Evolutionary conservation across 2,113 vertebrate genomes (phyloP), one percentile per base, ranked within the genome.

Genomic region (Paramisgurnus dabryanus): DNA sequence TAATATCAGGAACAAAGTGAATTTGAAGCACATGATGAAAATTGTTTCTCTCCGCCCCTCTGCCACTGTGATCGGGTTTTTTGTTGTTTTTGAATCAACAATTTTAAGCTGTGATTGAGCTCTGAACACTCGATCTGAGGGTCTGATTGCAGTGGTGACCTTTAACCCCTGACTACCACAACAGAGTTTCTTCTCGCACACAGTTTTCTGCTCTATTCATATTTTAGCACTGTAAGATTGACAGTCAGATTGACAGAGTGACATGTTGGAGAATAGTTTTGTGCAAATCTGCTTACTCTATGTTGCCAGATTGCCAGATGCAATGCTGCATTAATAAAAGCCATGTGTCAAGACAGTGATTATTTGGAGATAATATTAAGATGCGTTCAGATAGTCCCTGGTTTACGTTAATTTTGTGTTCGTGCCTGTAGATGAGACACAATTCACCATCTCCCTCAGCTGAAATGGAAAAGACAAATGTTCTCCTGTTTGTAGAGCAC

Each of bases 101-200:
- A 12, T 18, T 49, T 65, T 40, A 22, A 41, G 34, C 61, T 55
- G 67, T 58, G 17, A 58, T 65, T 67, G n/a, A 4, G 8, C 45
- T 47, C 63, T 60, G 76, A 27, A 49, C 66, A 84, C 86, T 80
- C 85, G 68, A 85, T 87, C 68, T 76, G 64, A 76, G 84, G 84
- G 70, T 84, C 80, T 82, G 50, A 49, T 76, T n/a, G 6, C 80
- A n/a, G 55, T 61, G 64, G 75, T 73, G 34, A 43, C 10, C 71
- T 75, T 34, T 55, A 63, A 84, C 85, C 45, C 60, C 79, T 82
- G 43, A 79, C 34, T 47, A 57, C 50, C 76, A 78, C 50, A 67
- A 75, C 41, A 17, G 11, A 64, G 27, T 69, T 74, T 47, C 12
- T n/a, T n/a, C 43, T 41, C 41, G 0, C 6, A 45, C 22, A 49